These are phyloP conservation scores for Botia kubotai DNA, from an alignment of 2,797 vertebrate species.

Conservation along the genomic window DNA sequence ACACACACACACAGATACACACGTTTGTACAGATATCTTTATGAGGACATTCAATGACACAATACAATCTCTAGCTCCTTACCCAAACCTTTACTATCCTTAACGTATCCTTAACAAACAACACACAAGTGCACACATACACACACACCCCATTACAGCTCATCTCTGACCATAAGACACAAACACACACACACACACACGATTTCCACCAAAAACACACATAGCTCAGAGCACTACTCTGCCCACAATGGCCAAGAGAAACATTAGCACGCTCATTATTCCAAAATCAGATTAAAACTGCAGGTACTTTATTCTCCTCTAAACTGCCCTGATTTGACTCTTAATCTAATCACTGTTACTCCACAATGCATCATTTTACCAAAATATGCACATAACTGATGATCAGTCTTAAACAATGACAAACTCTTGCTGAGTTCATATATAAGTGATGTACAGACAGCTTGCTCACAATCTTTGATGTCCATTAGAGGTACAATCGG, in stretches of 20 bases:
- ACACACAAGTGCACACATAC: too few relatives aligned
- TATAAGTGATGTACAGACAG: background rate
- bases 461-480: background rate
- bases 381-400: constrained; percentile 45
- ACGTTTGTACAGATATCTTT: too few relatives aligned
- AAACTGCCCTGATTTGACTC: constrained; percentile 19
- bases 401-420: constrained; percentile 22
- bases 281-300: constrained; percentile 39
- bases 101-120: too few relatives aligned
- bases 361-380: constrained; percentile 38
- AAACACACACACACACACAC: background rate
- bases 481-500: background rate
- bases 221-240: constrained; percentile 40
- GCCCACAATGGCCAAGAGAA: constrained; percentile 53
- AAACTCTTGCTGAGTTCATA: too few relatives aligned
- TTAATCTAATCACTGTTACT: constrained; percentile 38
- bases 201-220: constrained; percentile 5
- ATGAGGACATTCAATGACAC: too few relatives aligned
- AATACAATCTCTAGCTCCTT: too few relatives aligned
- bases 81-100: too few relatives aligned
- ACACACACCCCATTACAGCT: too few relatives aligned
- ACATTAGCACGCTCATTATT: constrained; percentile 49
- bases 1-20: too few relatives aligned
- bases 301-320: constrained; percentile 13
- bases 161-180: too few relatives aligned